A percentile compares a stretch with the other conserved stretches of the same genome.
phyloP scores from a whole-genome alignment of 2,797 vertebrate species.

The Sebastes alutus region DNA sequence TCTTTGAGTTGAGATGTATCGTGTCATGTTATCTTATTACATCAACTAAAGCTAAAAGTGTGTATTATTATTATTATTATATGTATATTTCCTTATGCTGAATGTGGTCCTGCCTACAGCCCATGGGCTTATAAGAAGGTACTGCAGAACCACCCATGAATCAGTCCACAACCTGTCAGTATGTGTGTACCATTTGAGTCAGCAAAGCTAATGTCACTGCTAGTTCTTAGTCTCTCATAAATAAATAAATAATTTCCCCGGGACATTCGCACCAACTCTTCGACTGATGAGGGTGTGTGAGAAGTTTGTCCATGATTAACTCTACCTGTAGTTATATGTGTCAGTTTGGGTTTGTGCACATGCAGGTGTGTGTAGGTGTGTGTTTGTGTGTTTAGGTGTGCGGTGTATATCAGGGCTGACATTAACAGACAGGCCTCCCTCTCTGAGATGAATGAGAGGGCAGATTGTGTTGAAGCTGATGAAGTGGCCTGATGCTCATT shows the following conservation, averaged over 20 bases:
- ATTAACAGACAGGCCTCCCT: constrained; percentile 58
- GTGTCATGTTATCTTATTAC: background rate
- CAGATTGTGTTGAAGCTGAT: constrained; percentile 69
- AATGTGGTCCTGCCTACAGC: background rate
- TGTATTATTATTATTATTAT: too few species aligned
- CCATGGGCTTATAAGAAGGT: background rate
- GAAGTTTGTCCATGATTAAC: background rate
- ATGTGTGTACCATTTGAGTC: background rate
- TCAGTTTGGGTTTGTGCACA: background rate
- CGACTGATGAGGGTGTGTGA: background rate
- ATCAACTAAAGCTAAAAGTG: too few species aligned
- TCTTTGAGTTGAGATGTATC: background rate
- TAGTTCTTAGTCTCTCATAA: background rate
- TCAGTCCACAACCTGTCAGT: background rate
- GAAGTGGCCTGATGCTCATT: constrained; percentile 64
- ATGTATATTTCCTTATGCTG: background rate
- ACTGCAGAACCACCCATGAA: background rate
- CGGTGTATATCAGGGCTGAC: constrained; percentile 13
- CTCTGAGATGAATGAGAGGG: constrained; percentile 65
- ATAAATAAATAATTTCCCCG: background rate
- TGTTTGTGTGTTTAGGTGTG: background rate
- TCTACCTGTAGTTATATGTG: background rate
- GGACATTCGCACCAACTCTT: background rate
- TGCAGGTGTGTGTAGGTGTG: background rate
- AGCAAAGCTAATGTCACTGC: background rate